Conservation (phyloP, 2,888 invertebrate genomes). For the Thelaira solivaga region DNA sequence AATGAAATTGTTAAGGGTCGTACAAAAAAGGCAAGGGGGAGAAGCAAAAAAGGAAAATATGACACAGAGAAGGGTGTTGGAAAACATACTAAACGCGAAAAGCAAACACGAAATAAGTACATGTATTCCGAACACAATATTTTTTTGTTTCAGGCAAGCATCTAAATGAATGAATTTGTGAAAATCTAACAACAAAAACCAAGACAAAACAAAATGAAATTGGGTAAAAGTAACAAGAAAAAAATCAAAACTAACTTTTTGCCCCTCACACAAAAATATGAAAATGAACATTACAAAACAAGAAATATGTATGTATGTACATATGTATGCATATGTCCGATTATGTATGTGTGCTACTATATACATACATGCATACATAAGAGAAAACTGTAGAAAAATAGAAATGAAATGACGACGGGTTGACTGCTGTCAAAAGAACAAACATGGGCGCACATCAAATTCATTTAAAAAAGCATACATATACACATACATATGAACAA, state of each 20-base stretch:
- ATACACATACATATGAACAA: conserved; percentile 30
- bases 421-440: conserved; percentile 77
- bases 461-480: too few species aligned
- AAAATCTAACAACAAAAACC: conserved; percentile 49
- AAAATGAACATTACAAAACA: conserved; percentile 53
- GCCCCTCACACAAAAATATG: conserved; percentile 42
- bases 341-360: too few species aligned
- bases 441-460: conserved; percentile 72
- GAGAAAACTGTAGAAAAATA: conserved; percentile 72
- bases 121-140: too few species aligned
- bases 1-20: conserved; percentile 73
- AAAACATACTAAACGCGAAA: conserved; percentile 40
- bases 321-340: too few species aligned
- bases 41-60: conserved; percentile 41
- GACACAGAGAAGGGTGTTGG: conserved; percentile 52
- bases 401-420: conserved; percentile 77
- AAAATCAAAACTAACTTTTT: conserved; percentile 33
- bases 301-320: too few species aligned
- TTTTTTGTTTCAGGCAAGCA: conserved; percentile 24
- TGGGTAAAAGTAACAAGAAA: not conserved
- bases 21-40: conserved; percentile 63
- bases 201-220: not conserved
- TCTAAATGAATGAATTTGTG: conserved; percentile 59
- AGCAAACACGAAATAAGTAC: conserved; percentile 38
- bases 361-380: too few species aligned